Evolutionary conservation across 1,140 invertebrate genomes (phyloP).

Genomic region (Geopemphigus sp.): DNA sequence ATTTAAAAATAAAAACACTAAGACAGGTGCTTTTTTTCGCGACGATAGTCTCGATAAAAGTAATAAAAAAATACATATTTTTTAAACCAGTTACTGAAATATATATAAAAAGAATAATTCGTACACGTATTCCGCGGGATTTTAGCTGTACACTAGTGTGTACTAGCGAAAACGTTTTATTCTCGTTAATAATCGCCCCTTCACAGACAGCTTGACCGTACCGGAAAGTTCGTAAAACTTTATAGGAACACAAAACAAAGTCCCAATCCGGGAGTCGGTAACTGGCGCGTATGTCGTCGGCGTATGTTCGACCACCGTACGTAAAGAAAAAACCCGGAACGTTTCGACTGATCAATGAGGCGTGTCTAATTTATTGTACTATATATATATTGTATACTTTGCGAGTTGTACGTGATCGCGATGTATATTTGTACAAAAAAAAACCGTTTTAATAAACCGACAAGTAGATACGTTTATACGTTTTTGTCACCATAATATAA

Average conservation of each 20-base stretch:
- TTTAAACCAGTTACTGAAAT: not conserved
- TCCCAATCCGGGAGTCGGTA: too few species aligned
- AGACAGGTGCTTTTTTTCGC: constrained; percentile 34
- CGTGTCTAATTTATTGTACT: constrained; percentile 28
- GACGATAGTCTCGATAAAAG: not conserved
- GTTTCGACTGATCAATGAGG: constrained; percentile 11
- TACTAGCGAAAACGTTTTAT: too few species aligned
- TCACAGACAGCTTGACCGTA: too few species aligned
- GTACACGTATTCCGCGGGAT: not conserved
- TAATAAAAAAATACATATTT: not conserved
- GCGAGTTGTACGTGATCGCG: not conserved
- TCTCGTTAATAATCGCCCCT: too few species aligned
- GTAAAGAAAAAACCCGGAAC: constrained; percentile 1
- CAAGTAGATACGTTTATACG: not conserved
- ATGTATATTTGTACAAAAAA: constrained; percentile 27
- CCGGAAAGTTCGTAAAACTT: too few species aligned
- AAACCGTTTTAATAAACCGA: constrained; percentile 41
- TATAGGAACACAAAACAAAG: too few species aligned
- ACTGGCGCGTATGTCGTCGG: too few species aligned
- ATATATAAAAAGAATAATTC: not conserved
- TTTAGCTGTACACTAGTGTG: too few species aligned
- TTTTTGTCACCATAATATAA: not conserved
- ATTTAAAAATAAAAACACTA: not conserved
- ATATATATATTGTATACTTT: not conserved
- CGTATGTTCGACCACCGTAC: not conserved